Evolutionary conservation across 2,888 invertebrate genomes (phyloP), one percentile per base, ranked within the genome.

Genomic region (Megalurothrips usitatus): DNA sequence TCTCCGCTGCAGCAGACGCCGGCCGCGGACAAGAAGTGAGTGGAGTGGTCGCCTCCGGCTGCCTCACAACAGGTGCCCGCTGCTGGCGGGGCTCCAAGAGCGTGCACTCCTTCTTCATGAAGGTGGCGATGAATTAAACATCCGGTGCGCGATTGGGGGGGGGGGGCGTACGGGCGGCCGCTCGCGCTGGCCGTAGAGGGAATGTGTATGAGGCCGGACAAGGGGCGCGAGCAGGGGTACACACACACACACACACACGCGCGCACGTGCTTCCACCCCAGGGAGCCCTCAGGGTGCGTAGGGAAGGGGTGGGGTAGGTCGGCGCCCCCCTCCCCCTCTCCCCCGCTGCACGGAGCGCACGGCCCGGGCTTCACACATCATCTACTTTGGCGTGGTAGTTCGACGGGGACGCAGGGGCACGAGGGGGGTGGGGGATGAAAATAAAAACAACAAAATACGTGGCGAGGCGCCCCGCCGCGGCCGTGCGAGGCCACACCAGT

Each of bases 111-210:
- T 75, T 23, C 68, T 75, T 75, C 23, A 75, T 75, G 68, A 75
- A 26, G 68, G 26, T 26, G 68, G 68, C 68, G 23, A 26, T 75
- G 68, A 26, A 75, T 75, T 75, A 75, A 11, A 75, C 68, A 75
- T 75, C 10, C 6, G 34, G 34, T 43, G 34, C 34, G 34, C 14
- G 34, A 43, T 43, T 43, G n/a, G n/a, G n/a, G n/a, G n/a, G n/a
- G n/a, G n/a, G n/a, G n/a, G n/a, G n/a, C n/a, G n/a, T 19, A 17
- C 14, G 58, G 58, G 14, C 58, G 58, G 4, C 4, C 14, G 58
- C 58, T 58, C 58, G 34, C n/a, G n/a, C n/a, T n/a, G 34, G 2
- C 34, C 34, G 34, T 43, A 6, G 2, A 4, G 34, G 2, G 34
- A 4, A 6, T 43, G 34, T 43, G 34, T 43, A 6, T 43, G 34